phyloP scores from a whole-genome alignment of 1,140 invertebrate species.

The Protaetia brevitarsis region DNA sequence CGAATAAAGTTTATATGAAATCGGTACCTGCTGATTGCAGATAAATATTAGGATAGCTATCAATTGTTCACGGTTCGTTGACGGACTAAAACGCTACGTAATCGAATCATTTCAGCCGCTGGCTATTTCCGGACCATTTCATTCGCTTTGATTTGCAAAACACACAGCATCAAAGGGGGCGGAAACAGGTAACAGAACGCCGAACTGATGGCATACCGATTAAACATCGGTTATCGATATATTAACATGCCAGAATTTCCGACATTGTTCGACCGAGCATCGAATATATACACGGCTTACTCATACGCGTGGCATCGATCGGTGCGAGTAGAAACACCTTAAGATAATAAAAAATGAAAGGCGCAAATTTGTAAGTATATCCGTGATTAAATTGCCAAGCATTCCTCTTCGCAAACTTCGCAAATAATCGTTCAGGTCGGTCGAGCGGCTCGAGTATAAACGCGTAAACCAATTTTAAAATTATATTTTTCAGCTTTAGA shows the following conservation, averaged over 20 bases:
- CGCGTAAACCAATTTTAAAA: slow-evolving; percentile 17
- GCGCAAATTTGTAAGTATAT: neutral
- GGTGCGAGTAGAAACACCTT: neutral
- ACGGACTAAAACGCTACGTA: neutral
- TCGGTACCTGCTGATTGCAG: no score
- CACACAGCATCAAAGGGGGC: neutral
- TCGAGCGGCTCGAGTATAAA: neutral
- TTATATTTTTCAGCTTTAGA: slow-evolving; percentile 15
- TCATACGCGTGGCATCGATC: neutral
- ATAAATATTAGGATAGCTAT: neutral
- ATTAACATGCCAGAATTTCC: no score
- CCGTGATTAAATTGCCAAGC: neutral
- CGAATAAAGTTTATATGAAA: no score
- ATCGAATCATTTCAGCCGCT: neutral
- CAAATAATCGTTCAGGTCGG: neutral
- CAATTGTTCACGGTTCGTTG: neutral
- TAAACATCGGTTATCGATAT: no score
- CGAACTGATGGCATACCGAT: neutral
- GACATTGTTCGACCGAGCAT: no score
- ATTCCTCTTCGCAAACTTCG: neutral
- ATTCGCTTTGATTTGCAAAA: neutral
- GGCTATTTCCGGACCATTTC: neutral
- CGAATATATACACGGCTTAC: no score
- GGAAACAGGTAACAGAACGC: neutral
- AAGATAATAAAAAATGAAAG: neutral